Base-by-base conservation (phyloP, 2,113 vertebrate species). In the Apteryx mantelli region DNA sequence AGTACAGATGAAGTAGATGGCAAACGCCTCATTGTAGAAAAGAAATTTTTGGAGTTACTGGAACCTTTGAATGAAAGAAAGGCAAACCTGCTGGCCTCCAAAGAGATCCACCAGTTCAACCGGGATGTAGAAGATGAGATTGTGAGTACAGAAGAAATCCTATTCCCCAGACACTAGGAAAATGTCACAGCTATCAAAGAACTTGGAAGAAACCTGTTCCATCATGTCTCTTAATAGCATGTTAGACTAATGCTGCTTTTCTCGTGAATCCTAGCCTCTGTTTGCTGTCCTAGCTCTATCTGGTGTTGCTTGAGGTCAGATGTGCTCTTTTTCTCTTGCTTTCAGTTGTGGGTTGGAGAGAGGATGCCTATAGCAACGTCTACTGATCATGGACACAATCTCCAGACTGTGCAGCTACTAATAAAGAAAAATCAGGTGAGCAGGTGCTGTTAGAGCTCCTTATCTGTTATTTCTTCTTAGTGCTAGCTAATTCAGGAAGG, bases 391-490 rank as follows among this genome's bases (percentile, higher is more conserved):
- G 99, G 99, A 50, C 98, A 99, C 97, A 99, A 99, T 96, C 98
- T 99, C 86, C 99, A 99, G 98, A 99, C 99, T 0, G 99, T 99
- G 56, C 99, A 99, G 97, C 98, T 99, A 48, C 98, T 99, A 68
- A 99, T 99, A 97, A 99, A 99, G 98, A 99, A 99, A 97, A 99
- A 99, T 82, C 99, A 99, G 99, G 99, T 99, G 88, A 95, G 80
- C 5, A 1, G 38, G 69, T 94, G 65, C 63, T 86, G 7, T 68
- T 70, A 7, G 6, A 73, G 21, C 50, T 82, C 40, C 44, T 5
- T 42, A 17, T 18, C 28, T 86, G 8, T 52, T 73, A 7, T 7
- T 81, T 91, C 56, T 83, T 22, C n/a, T 76, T 63, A 60, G 34
- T 20, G 13, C 38, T 77, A 50, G 56, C 60, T 83, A 22, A 40